Percentiles rank a stretch among this genome's conserved stretches.
Conservation (phyloP, 2,888 invertebrate species). For the Leptopterna dolabrata region DNA sequence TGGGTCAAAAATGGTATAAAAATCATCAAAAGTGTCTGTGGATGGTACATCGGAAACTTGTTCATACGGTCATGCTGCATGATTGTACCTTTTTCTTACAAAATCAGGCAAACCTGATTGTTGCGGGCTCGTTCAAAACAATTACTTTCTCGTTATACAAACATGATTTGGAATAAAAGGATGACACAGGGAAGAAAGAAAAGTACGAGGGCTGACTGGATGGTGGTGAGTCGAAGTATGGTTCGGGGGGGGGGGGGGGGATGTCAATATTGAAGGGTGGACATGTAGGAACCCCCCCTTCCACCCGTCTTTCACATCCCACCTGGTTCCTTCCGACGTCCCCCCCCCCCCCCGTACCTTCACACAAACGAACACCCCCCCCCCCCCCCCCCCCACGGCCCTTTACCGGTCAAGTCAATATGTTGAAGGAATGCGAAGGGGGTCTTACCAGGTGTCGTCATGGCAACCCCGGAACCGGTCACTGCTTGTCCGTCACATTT, state of each 20-base stretch:
- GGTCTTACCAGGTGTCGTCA: conserved; percentile 52
- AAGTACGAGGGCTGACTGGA: neutral
- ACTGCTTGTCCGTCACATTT: conserved; percentile 56
- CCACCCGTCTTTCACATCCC: neutral
- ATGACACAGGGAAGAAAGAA: too few species aligned
- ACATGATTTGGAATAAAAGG: too few species aligned
- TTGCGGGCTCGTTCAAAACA: too few species aligned
- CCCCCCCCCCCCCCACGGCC: neutral
- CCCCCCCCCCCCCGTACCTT: neutral
- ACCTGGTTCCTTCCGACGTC: neutral
- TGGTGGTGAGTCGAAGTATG: neutral
- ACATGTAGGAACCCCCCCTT: neutral
- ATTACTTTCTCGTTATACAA: too few species aligned
- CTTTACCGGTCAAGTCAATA: conserved; percentile 48
- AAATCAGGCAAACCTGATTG: too few species aligned
- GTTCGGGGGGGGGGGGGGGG: neutral
- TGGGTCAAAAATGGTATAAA: too few species aligned
- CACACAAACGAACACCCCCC: too few species aligned
- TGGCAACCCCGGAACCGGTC: conserved; percentile 48
- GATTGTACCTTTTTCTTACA: too few species aligned
- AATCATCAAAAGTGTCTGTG: too few species aligned
- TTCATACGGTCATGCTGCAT: too few species aligned
- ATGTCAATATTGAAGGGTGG: conserved; percentile 35
- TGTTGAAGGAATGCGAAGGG: conserved; percentile 49
- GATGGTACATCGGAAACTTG: too few species aligned